Percentiles rank a stretch among this genome's conserved stretches.
phyloP scores from a whole-genome alignment of 2,113 vertebrate genomes.

The Macrotis lagotis region DNA sequence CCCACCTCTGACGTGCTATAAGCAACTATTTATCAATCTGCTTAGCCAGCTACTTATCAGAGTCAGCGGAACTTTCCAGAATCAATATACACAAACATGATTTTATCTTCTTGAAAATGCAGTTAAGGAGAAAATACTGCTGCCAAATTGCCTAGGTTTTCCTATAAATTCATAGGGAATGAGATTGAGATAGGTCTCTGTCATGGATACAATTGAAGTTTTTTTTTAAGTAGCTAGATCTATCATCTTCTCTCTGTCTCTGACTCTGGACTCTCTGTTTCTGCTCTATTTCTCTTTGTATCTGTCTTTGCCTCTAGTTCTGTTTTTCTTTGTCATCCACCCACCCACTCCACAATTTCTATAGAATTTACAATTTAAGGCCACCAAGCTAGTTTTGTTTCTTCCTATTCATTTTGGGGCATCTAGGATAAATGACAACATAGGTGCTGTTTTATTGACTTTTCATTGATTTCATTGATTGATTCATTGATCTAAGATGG shows the following conservation, averaged over 20 bases:
- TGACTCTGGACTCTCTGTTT: background rate
- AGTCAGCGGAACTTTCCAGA: background rate
- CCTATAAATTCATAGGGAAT: slow-evolving; percentile 14
- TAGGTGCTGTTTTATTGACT: background rate
- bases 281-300: too few relatives aligned
- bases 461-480: slow-evolving; percentile 15
- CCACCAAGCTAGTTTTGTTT: slow-evolving; percentile 43
- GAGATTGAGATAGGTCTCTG: slow-evolving; percentile 3
- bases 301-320: background rate
- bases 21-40: slow-evolving; percentile 3
- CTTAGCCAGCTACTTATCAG: slow-evolving; percentile 49
- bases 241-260: background rate
- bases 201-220: slow-evolving; percentile 1
- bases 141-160: background rate
- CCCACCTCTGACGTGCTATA: slow-evolving; percentile 12
- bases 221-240: background rate
- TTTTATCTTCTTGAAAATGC: slow-evolving; percentile 32
- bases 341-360: background rate
- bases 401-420: background rate
- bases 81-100: background rate
- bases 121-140: slow-evolving; percentile 6
- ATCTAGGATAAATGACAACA: slow-evolving; percentile 29
- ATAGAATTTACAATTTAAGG: slow-evolving; percentile 52
- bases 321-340: background rate
- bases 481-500: background rate